Conservation (phyloP, 2,888 invertebrate species). For the Orthosia gracilis region DNA sequence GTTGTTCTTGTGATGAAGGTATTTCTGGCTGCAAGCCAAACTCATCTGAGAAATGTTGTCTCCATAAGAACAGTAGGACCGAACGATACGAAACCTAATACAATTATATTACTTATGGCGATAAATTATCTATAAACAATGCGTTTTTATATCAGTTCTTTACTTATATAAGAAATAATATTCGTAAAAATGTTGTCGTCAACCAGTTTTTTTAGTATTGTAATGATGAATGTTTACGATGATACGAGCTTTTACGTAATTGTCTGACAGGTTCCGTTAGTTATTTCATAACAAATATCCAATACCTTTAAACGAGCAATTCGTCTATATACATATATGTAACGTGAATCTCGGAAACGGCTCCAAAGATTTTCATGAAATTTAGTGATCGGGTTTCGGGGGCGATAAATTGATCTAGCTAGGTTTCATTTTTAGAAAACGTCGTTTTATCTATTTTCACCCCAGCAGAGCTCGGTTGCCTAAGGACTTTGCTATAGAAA, state of each 20-base stretch:
- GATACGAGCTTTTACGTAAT: conserved; percentile 51
- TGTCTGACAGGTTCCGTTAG: conserved; percentile 37
- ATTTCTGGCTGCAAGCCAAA: conserved; percentile 25
- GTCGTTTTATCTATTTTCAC: no score
- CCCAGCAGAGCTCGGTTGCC: no score
- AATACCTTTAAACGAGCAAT: no score
- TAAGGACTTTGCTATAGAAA: conserved; percentile 49
- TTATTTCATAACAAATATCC: conserved; percentile 47
- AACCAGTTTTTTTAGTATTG: conserved; percentile 44
- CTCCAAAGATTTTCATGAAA: no score
- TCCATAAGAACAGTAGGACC: conserved; percentile 1
- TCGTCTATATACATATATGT: no score
- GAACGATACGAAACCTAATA: not conserved
- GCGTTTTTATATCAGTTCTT: not conserved
- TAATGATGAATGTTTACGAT: conserved; percentile 31
- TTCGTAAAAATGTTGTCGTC: conserved; percentile 4
- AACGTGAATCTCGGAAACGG: no score
- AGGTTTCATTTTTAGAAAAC: no score
- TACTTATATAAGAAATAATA: not conserved
- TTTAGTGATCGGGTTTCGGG: no score
- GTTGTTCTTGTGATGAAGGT: conserved; percentile 7
- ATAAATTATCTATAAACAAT: conserved; percentile 11
- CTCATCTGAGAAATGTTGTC: conserved; percentile 2
- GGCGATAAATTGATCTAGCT: no score
- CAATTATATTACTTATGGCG: not conserved